Evolutionary conservation across 2,797 vertebrate genomes (phyloP).

Genomic region (Anguilla pacifica): DNA sequence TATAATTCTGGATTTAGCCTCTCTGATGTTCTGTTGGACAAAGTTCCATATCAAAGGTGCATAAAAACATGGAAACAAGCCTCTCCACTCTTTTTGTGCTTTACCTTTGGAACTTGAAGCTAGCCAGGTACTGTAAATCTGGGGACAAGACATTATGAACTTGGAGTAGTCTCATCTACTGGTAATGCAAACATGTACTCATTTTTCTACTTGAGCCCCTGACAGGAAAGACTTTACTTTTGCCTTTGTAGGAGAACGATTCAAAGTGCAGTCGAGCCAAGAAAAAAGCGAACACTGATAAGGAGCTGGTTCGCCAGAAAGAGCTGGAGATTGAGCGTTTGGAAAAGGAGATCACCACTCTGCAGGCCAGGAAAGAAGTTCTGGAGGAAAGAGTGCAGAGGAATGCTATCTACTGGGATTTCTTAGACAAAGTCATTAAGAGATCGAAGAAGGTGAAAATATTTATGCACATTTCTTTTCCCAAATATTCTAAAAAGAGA

Average conservation of each 20-base stretch:
- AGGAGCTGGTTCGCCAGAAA: slow-evolving; percentile 34
- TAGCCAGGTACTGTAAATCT: background rate
- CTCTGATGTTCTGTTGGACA: too few relatives aligned
- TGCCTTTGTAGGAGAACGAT: slow-evolving; percentile 65
- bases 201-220: background rate
- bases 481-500: background rate
- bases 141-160: background rate
- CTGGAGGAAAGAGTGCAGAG: slow-evolving; percentile 58
- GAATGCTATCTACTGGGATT: slow-evolving; percentile 60
- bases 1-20: too few relatives aligned
- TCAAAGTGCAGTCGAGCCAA: slow-evolving; percentile 50
- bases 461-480: background rate
- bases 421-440: slow-evolving; percentile 64
- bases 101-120: background rate
- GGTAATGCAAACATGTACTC: background rate
- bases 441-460: slow-evolving; percentile 65
- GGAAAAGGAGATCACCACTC: slow-evolving; percentile 46
- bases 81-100: too few relatives aligned
- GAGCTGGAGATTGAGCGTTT: slow-evolving; percentile 57
- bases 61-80: too few relatives aligned
- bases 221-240: background rate
- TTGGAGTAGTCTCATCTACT: background rate
- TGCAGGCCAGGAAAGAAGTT: slow-evolving; percentile 56
- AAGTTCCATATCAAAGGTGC: too few relatives aligned
- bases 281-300: slow-evolving; percentile 54